Percentiles rank a stretch among this genome's conserved stretches.
These are phyloP conservation scores for Babylonia areolata DNA, from an alignment of 1,140 invertebrate species.

Conservation along the genomic window DNA sequence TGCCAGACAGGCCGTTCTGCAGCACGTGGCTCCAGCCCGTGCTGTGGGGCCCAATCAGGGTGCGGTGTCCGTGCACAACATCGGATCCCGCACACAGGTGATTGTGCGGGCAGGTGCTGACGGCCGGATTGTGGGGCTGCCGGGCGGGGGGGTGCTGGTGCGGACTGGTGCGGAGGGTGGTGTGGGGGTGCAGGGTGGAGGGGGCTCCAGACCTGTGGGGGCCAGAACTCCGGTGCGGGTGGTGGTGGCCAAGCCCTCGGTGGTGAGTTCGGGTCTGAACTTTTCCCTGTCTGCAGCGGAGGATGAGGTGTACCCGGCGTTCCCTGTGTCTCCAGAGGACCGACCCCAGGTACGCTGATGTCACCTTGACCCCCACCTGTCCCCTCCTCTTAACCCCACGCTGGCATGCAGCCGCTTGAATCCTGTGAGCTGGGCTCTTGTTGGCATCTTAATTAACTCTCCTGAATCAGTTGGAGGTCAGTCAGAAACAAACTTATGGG, in stretches of 20 bases:
- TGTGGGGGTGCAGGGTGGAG: not conserved
- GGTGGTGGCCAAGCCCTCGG: not conserved
- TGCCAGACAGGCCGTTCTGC: too few species aligned
- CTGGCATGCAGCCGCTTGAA: not conserved
- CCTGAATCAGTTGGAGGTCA: too few species aligned
- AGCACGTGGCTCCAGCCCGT: too few species aligned
- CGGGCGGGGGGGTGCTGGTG: not conserved
- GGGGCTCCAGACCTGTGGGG: not conserved
- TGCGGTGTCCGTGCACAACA: not conserved
- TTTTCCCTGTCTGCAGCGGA: conserved; percentile 19
- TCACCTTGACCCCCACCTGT: not conserved
- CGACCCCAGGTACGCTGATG: not conserved
- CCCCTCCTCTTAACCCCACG: not conserved
- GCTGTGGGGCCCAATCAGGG: not conserved
- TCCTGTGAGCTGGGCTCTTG: too few species aligned
- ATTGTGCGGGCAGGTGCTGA: not conserved
- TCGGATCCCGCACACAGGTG: not conserved
- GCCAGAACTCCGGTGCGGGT: not conserved
- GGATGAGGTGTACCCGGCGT: conserved; percentile 26
- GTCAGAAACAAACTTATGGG: too few species aligned
- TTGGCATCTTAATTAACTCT: too few species aligned
- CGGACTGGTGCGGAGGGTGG: not conserved
- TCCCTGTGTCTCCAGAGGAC: conserved; percentile 34
- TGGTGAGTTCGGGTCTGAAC: not conserved
- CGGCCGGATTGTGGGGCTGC: not conserved